Percentiles rank a stretch among this genome's conserved stretches.
Conservation (phyloP, 2,797 vertebrate genomes). For the Philypnodon macrostomus region DNA sequence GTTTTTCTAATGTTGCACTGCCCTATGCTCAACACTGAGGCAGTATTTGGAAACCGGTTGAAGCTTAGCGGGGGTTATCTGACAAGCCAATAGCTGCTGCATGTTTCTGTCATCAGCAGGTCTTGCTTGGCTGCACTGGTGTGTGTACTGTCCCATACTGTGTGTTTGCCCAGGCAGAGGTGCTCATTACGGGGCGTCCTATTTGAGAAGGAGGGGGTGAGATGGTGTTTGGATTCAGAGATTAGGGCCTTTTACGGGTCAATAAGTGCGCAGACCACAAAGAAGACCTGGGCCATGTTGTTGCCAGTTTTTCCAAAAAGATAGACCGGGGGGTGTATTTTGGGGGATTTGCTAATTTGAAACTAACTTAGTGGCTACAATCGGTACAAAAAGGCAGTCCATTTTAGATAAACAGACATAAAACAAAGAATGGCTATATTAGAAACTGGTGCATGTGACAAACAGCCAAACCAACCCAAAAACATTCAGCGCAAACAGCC, state of each 20-base stretch:
- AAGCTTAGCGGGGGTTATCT: constrained; percentile 31
- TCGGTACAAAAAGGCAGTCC: too few species aligned
- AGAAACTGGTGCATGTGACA: too few species aligned
- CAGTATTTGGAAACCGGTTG: neutral
- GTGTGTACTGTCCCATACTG: constrained; percentile 23
- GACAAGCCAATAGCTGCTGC: constrained; percentile 46
- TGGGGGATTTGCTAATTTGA: too few species aligned
- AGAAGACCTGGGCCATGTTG: constrained; percentile 25
- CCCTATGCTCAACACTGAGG: too few species aligned
- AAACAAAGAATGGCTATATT: too few species aligned
- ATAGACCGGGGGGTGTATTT: neutral
- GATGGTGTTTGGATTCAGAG: constrained; percentile 35
- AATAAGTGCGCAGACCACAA: constrained; percentile 48
- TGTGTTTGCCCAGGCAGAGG: constrained; percentile 46
- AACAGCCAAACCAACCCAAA: too few species aligned
- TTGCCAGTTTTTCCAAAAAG: neutral
- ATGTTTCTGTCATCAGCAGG: constrained; percentile 55
- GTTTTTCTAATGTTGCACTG: too few species aligned
- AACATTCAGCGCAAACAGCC: too few species aligned
- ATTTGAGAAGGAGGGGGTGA: constrained; percentile 16
- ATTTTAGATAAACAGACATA: too few species aligned
- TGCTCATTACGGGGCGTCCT: constrained; percentile 41
- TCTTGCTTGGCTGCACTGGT: constrained; percentile 41
- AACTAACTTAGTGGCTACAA: too few species aligned
- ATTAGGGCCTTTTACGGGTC: constrained; percentile 62